phyloP scores from a whole-genome alignment of 2,797 vertebrate genomes.

The Hirundo rustica region DNA sequence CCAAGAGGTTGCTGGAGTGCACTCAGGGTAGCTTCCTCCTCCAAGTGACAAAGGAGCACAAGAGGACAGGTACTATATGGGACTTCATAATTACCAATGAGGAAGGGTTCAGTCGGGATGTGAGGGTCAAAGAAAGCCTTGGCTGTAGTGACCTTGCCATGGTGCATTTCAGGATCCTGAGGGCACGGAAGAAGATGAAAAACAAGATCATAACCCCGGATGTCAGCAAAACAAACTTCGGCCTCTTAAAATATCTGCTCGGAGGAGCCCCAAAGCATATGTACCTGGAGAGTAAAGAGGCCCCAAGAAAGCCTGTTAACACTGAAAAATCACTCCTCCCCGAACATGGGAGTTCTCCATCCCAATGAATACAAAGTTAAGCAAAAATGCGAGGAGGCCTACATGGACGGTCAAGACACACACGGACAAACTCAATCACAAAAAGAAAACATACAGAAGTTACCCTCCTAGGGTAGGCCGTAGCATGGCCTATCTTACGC shows the following conservation, averaged over 20 bases:
- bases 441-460: neutral
- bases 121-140: neutral
- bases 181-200: neutral
- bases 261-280: neutral
- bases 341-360: neutral
- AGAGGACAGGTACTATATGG: rapidly evolving
- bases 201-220: neutral
- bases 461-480: neutral
- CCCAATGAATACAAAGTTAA: neutral
- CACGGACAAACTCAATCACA: neutral
- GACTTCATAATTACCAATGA: neutral
- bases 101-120: rapidly evolving
- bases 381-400: neutral
- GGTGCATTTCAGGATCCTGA: neutral
- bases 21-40: neutral
- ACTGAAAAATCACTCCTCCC: neutral
- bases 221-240: neutral
- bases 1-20: neutral
- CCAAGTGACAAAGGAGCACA: neutral
- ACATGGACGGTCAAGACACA: neutral
- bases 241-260: neutral
- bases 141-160: neutral
- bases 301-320: neutral
- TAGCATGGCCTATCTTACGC: neutral
- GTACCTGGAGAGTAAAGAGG: neutral